These are phyloP conservation scores for Triplophysa rosa DNA, from an alignment of 2,113 vertebrate genomes.

Conservation along the genomic window DNA sequence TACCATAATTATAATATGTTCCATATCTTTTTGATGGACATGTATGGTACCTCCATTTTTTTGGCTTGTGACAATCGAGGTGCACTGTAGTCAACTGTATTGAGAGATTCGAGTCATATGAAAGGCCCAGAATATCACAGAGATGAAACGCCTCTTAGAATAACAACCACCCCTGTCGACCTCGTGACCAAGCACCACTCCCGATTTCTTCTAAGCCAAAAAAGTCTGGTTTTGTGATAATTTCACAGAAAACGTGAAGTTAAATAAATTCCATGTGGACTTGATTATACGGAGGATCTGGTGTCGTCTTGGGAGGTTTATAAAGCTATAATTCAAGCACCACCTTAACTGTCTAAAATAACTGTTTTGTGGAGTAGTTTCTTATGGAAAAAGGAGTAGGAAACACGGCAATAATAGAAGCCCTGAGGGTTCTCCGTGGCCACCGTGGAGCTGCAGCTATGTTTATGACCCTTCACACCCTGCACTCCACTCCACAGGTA, in stretches of 20 bases:
- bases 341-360: not conserved
- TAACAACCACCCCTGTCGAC: not conserved
- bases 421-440: not conserved
- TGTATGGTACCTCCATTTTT: no score
- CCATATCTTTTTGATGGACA: no score
- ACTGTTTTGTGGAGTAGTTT: conserved; percentile 14
- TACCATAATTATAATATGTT: no score
- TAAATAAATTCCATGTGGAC: not conserved
- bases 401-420: not conserved
- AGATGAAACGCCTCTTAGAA: no score
- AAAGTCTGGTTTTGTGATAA: not conserved
- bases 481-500: conserved; percentile 33
- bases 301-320: conserved; percentile 21
- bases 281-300: not conserved
- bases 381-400: conserved; percentile 9
- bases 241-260: not conserved
- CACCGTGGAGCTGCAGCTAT: not conserved
- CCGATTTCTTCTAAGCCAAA: not conserved
- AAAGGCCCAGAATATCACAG: no score
- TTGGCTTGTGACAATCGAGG: no score
- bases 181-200: no score
- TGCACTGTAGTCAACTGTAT: no score
- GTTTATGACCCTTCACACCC: conserved; percentile 24
- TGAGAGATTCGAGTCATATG: no score
- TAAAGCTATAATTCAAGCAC: conserved; percentile 22